Percentiles rank a stretch among this genome's conserved stretches.
These are phyloP conservation scores for Heliconius ethilla DNA, from an alignment of 2,888 invertebrate species.

Conservation along the genomic window DNA sequence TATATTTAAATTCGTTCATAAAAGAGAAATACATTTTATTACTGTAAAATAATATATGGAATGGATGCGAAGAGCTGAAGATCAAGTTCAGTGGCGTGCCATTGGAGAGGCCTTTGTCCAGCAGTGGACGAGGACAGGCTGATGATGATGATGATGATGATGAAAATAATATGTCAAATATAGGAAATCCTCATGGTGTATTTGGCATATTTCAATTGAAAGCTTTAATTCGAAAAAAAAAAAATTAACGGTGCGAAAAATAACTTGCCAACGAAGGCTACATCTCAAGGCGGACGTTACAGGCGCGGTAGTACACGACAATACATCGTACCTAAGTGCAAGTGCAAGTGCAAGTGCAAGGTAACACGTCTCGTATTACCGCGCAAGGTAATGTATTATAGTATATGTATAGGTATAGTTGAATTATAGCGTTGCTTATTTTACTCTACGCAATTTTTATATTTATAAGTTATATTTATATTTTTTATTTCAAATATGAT, in stretches of 20 bases:
- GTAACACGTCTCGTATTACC: constrained; percentile 10
- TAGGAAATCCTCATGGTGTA: neutral
- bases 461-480: neutral
- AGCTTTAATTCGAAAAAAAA: too few species aligned
- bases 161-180: neutral
- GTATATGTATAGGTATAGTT: neutral
- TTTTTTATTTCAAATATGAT: too few species aligned
- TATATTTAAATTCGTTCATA: too few species aligned
- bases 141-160: too few species aligned
- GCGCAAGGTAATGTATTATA: neutral
- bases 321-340: constrained; percentile 13
- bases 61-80: too few species aligned
- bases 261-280: constrained; percentile 5
- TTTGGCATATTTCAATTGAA: too few species aligned
- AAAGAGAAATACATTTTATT: neutral
- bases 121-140: too few species aligned
- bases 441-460: neutral
- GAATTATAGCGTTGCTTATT: neutral
- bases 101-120: too few species aligned
- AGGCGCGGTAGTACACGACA: constrained; percentile 9
- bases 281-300: constrained; percentile 13
- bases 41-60: too few species aligned
- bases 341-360: constrained; percentile 23
- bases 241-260: too few species aligned
- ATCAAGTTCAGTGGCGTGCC: too few species aligned